A percentile compares a stretch with the other conserved stretches of the same genome.
Evolutionary conservation across 2,113 vertebrate genomes (phyloP).

Genomic region (Gasterosteus aculeatus): DNA sequence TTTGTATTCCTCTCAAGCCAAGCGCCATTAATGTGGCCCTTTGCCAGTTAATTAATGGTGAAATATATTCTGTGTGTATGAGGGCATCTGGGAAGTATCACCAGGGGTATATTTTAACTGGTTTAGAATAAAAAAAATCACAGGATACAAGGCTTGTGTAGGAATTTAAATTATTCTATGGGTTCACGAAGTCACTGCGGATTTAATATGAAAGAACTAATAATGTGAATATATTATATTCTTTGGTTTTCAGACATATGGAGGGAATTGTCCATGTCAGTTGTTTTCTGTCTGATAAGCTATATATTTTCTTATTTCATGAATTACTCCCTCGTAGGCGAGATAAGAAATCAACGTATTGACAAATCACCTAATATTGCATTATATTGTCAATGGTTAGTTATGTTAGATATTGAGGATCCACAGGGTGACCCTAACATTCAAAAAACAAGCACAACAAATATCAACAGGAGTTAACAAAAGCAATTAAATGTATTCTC

Average conservation of each 20-base stretch:
- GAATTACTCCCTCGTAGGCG: background rate
- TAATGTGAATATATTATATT: conserved; percentile 36
- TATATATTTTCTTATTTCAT: conserved; percentile 22
- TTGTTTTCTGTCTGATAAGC: conserved; percentile 11
- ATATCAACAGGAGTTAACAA: background rate
- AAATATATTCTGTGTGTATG: conserved; percentile 37
- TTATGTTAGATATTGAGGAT: background rate
- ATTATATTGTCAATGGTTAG: background rate
- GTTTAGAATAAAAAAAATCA: conserved; percentile 40
- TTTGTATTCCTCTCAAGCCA: conserved; percentile 40
- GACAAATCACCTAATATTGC: background rate
- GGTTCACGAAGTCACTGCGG: conserved; percentile 28
- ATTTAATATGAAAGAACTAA: conserved; percentile 47
- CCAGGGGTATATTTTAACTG: conserved; percentile 34
- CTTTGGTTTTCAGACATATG: conserved; percentile 20
- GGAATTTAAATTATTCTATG: conserved; percentile 21
- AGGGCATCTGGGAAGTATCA: conserved; percentile 24
- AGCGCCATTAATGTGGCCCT: conserved; percentile 13
- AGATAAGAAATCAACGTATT: background rate
- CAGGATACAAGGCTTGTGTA: conserved; percentile 7
- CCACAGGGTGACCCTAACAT: background rate
- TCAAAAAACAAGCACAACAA: background rate
- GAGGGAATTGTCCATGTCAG: conserved; percentile 8
- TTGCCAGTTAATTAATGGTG: conserved; percentile 45
- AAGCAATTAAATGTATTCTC: background rate